Base-by-base conservation (phyloP, 2,888 invertebrate genomes). In the Ochropleura leucogaster region DNA sequence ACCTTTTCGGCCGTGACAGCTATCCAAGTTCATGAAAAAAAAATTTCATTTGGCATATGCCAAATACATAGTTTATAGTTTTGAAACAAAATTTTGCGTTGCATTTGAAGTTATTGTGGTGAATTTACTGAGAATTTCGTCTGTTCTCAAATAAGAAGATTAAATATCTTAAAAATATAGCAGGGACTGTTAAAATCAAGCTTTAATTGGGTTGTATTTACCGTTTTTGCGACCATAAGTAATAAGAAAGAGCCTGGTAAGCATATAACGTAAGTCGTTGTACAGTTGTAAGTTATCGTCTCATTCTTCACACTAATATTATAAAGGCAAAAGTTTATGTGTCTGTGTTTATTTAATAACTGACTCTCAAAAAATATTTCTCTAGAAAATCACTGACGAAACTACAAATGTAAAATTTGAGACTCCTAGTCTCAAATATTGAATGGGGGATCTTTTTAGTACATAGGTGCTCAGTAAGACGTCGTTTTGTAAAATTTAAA, bases 211-310 rank as follows among this genome's bases (percentile, higher is more conserved):
- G 53, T 40, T 59, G 40, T 12, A 42, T 30, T 30, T 46, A 12
- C 6, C 0, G 30, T 59, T 47, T 49, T 78, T 42, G 18, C 20
- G 18, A 60, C 3, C 16, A 60, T 47, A 42, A 16, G 7, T 70
- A 47, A 4, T 12, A 46, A 70, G 7, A 60, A 75, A 75, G 10
- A 4, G 8, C 42, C 30, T 44, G 42, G 79, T 70, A 78, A 78
- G 78, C 20, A 40, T 53, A 42, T 20, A 18, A 77, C 46, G 20
- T 59, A 77, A 60, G 51, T 57, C 57, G 30, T 30, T 3, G 30
- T 57, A 14, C 57, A 7, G 20, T 57, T 57, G 7, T 57, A 7
- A 57, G 20, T 14, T 57, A 30, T 14, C 7, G 20, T 30, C 30
- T 30, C 55, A 55, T 49, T 49, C 16, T 16, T 14, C 49, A 49